Percentiles rank a stretch among this genome's conserved stretches.
phyloP scores from a whole-genome alignment of 2,888 invertebrate species.

The Agrilus cyanescens region DNA sequence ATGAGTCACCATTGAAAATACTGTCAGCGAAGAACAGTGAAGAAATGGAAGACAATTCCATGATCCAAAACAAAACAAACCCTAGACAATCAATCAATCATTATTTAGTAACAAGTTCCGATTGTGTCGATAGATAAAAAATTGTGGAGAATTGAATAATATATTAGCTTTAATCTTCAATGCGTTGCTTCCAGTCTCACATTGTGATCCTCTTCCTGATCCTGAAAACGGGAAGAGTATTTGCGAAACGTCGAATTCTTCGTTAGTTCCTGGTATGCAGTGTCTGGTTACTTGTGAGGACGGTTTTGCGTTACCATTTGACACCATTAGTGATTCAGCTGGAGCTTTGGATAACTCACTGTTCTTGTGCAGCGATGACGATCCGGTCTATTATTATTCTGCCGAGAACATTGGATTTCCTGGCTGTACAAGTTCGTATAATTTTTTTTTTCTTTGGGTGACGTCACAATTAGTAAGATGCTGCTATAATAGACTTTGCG shows the following conservation, averaged over 20 bases:
- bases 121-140: too few species aligned
- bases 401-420: constrained; percentile 34
- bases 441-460: constrained; percentile 9
- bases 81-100: too few species aligned
- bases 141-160: too few species aligned
- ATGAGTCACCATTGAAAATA: too few species aligned
- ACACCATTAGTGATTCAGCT: constrained; percentile 20
- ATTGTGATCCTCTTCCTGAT: constrained; percentile 26
- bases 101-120: too few species aligned
- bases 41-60: too few species aligned
- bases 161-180: not conserved
- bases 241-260: constrained; percentile 18
- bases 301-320: constrained; percentile 45
- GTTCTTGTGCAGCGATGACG: constrained; percentile 29
- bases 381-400: constrained; percentile 32
- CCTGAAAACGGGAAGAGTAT: constrained; percentile 28
- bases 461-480: too few species aligned
- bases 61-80: too few species aligned
- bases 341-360: constrained; percentile 16
- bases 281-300: constrained; percentile 48
- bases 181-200: constrained; percentile 20
- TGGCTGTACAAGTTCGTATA: constrained; percentile 41
- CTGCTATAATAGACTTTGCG: too few species aligned
- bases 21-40: too few species aligned
- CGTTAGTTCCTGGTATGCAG: constrained; percentile 23